Conservation (phyloP, 2,888 invertebrate genomes). For the Drosophila incognita region DNA sequence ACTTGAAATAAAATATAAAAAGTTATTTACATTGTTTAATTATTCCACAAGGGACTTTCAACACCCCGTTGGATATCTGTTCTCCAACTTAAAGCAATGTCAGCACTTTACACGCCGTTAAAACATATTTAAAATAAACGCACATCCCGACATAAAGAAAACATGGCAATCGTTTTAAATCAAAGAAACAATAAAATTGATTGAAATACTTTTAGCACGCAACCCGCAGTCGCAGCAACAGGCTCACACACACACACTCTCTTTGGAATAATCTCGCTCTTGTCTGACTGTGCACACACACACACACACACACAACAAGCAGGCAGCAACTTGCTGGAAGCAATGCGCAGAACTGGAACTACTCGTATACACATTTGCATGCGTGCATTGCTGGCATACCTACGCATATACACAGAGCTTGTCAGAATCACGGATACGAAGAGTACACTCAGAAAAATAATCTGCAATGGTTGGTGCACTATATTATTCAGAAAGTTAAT, state of each 20-base stretch:
- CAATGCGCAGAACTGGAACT: slow-evolving; percentile 60
- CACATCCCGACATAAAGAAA: slow-evolving; percentile 52
- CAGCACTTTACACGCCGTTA: slow-evolving; percentile 14
- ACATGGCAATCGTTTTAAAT: slow-evolving; percentile 79
- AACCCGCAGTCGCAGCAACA: slow-evolving; percentile 42
- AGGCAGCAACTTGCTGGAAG: slow-evolving; percentile 4
- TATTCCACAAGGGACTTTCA: not conserved
- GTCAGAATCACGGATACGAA: slow-evolving; percentile 28
- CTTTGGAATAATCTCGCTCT: not conserved
- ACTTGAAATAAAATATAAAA: not conserved
- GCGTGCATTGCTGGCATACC: slow-evolving; percentile 83
- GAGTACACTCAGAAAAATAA: slow-evolving; percentile 4
- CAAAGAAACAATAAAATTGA: slow-evolving; percentile 75
- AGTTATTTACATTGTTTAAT: not conserved
- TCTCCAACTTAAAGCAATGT: slow-evolving; percentile 6
- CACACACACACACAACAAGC: not conserved
- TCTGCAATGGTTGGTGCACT: slow-evolving; percentile 28
- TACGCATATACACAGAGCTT: slow-evolving; percentile 81
- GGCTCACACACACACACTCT: slow-evolving; percentile 1
- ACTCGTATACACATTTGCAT: slow-evolving; percentile 76
- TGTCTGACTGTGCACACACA: slow-evolving; percentile 2
- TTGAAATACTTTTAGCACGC: slow-evolving; percentile 77
- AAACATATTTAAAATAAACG: slow-evolving; percentile 50
- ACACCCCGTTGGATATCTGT: not conserved
- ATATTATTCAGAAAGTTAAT: not conserved